Conservation (phyloP, 2,888 invertebrate species). For the Anaspis maculata region DNA sequence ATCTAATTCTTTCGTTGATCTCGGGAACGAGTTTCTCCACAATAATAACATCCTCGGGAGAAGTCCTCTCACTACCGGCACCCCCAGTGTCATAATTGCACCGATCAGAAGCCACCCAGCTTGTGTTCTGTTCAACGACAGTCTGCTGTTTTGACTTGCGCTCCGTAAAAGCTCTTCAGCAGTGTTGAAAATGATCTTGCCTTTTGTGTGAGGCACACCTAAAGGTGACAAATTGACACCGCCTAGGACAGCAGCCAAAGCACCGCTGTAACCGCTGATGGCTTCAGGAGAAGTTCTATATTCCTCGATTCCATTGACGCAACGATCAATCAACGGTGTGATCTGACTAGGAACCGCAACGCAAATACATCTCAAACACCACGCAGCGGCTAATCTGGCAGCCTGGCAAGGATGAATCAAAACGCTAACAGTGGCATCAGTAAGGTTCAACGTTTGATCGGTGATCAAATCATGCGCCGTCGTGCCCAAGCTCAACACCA, state of each 20-base stretch:
- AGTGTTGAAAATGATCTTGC: constrained; percentile 94
- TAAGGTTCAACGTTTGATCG: constrained; percentile 73
- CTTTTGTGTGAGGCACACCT: constrained; percentile 93
- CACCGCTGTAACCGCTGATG: constrained; percentile 85
- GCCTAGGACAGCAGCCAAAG: constrained; percentile 87
- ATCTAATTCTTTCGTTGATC: constrained; percentile 92
- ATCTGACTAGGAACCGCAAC: constrained; percentile 92
- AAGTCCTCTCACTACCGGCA: constrained; percentile 85
- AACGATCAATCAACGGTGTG: constrained; percentile 85
- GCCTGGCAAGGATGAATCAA: constrained; percentile 91
- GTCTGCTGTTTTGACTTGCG: constrained; percentile 91
- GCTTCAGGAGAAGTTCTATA: constrained; percentile 84
- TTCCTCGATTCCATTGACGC: constrained; percentile 80
- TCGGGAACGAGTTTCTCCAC: constrained; percentile 97
- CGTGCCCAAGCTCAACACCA: constrained; percentile 88
- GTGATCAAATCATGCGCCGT: constrained; percentile 84
- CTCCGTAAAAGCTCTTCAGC: constrained; percentile 94
- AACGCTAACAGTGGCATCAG: constrained; percentile 74
- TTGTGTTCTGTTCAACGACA: constrained; percentile 90
- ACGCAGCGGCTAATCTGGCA: constrained; percentile 87
- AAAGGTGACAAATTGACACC: constrained; percentile 83
- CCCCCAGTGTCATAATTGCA: constrained; percentile 91
- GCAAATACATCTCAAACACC: constrained; percentile 88
- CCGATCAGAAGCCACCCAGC: constrained; percentile 97
- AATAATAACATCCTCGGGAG: constrained; percentile 87